Evolutionary conservation across 2,113 vertebrate genomes (phyloP).

Genomic region (Albula glossodonta): DNA sequence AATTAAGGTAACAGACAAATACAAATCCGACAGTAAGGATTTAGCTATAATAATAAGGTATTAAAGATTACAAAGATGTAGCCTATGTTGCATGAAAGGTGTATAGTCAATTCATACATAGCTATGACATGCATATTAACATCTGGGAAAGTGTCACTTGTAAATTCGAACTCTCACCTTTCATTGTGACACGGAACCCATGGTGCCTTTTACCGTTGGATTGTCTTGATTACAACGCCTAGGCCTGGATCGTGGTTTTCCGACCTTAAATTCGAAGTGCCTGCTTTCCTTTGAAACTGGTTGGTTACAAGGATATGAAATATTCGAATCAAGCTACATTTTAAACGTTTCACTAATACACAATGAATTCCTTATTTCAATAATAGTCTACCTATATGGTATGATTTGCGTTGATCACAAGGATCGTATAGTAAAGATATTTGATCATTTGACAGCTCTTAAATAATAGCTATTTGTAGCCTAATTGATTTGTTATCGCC

Average conservation of each 20-base stretch:
- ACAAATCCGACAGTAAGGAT: background rate
- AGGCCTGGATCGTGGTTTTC: background rate
- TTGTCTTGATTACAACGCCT: background rate
- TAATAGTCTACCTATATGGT: no score
- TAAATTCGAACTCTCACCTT: background rate
- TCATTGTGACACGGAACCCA: background rate
- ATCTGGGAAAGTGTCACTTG: background rate
- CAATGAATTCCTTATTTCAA: no score
- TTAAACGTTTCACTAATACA: no score
- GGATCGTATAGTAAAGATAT: no score
- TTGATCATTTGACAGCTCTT: background rate
- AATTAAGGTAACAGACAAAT: background rate
- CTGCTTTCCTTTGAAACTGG: background rate
- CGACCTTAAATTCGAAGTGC: no score
- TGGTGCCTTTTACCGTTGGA: background rate
- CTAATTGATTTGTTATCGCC: no score
- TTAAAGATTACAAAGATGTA: background rate
- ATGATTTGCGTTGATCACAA: no score
- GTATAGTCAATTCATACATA: background rate
- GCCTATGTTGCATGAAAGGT: background rate
- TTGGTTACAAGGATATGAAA: background rate
- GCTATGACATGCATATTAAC: background rate
- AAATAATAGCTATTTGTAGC: background rate
- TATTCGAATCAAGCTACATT: no score
- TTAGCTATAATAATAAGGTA: background rate